Conservation (phyloP, 92 coral and sea anemone species). For the Chrysogorgia sp. region DNA sequence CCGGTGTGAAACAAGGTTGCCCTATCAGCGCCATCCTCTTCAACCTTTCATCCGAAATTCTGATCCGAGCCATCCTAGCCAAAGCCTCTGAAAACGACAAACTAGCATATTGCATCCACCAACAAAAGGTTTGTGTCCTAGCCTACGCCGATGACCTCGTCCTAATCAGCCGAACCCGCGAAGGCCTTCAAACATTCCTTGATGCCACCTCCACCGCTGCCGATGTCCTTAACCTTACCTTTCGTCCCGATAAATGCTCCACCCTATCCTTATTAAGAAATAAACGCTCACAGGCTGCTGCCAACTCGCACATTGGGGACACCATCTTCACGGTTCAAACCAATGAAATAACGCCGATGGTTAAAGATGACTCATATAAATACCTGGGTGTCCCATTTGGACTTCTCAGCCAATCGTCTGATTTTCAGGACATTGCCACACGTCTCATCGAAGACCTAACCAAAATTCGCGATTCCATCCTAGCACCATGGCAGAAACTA, state of each 20-base stretch:
- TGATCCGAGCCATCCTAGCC: conserved; percentile 7
- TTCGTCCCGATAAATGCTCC: conserved; percentile 40
- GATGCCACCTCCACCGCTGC: conserved; percentile 23
- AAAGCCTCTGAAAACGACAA: not conserved
- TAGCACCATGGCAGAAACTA: conserved; percentile 50
- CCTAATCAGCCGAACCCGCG: conserved; percentile 17
- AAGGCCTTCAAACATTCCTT: conserved; percentile 32
- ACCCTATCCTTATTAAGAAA: conserved; percentile 2
- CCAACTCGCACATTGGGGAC: conserved; percentile 4
- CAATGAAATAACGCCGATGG: not conserved
- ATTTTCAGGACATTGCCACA: not conserved
- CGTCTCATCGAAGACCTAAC: conserved; percentile 26
- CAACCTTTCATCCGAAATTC: conserved; percentile 31
- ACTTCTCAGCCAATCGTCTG: not conserved
- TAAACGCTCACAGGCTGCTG: not conserved
- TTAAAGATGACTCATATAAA: conserved; percentile 19
- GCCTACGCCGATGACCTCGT: conserved; percentile 50
- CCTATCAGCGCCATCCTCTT: conserved; percentile 22
- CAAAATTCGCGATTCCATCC: conserved; percentile 17
- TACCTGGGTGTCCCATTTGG: conserved; percentile 43
- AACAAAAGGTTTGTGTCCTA: conserved; percentile 10
- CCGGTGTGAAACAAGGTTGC: conserved; percentile 43
- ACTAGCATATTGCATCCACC: not conserved
- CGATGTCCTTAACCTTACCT: conserved; percentile 1
- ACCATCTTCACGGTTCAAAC: conserved; percentile 18